Evolutionary conservation across 1,140 invertebrate species (phyloP).

Genomic region (Notospermus geniculatus): DNA sequence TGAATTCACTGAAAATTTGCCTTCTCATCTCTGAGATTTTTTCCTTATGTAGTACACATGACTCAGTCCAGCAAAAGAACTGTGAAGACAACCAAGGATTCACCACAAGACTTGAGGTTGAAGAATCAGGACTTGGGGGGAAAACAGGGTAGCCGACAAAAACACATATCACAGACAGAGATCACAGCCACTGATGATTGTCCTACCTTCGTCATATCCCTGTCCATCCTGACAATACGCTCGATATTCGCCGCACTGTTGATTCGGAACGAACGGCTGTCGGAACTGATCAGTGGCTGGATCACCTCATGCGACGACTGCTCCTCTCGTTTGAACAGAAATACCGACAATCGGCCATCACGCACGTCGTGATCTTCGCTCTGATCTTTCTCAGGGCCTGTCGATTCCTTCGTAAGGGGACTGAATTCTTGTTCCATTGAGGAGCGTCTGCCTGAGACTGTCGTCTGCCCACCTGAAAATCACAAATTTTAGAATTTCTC

Average conservation of each 20-base stretch:
- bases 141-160: background rate
- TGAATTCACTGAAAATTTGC: too few species aligned
- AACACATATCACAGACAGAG: too few species aligned
- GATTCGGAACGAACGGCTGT: slow-evolving; percentile 47
- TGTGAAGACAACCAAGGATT: too few species aligned
- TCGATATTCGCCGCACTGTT: slow-evolving; percentile 48
- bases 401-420: background rate
- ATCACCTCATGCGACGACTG: slow-evolving; percentile 55
- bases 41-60: too few species aligned
- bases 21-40: too few species aligned
- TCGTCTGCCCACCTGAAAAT: slow-evolving; percentile 38
- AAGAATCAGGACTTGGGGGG: background rate
- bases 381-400: slow-evolving; percentile 31
- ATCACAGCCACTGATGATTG: too few species aligned
- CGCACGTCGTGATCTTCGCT: slow-evolving; percentile 43
- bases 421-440: slow-evolving; percentile 29
- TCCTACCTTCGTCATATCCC: slow-evolving; percentile 50
- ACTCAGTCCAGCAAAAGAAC: too few species aligned
- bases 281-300: slow-evolving; percentile 50
- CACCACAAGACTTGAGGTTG: background rate
- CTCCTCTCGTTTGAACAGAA: slow-evolving; percentile 53
- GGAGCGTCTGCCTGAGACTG: slow-evolving; percentile 38
- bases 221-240: slow-evolving; percentile 49
- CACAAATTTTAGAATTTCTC: too few species aligned
- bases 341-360: slow-evolving; percentile 49